These are phyloP conservation scores for Pongo pygmaeus DNA, from an alignment of 2,113 vertebrate species.

Conservation along the genomic window DNA sequence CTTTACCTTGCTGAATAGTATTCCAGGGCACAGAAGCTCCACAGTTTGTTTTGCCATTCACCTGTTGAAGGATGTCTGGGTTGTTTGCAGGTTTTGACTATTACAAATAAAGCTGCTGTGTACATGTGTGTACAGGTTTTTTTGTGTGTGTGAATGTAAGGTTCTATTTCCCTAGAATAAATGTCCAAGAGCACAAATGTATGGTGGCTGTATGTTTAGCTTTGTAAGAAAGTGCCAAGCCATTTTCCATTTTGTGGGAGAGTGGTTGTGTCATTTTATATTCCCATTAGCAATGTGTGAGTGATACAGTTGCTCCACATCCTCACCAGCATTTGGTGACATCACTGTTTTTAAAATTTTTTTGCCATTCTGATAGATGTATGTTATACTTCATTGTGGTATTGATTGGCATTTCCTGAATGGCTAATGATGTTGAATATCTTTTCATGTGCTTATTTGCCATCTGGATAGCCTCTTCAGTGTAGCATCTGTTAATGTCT, in stretches of 20 bases:
- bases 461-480: accelerated
- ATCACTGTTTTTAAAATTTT: not conserved
- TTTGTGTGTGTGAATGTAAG: not conserved
- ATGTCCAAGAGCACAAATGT: not conserved
- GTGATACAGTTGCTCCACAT: not conserved
- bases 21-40: not conserved
- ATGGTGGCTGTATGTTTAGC: accelerated
- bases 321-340: not conserved
- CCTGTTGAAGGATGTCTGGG: not conserved
- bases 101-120: not conserved
- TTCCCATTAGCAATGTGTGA: not conserved
- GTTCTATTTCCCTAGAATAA: not conserved
- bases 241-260: too few species aligned
- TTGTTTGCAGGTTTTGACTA: not conserved
- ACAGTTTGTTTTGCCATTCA: not conserved
- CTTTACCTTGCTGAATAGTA: not conserved
- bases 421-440: accelerated
- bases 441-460: not conserved
- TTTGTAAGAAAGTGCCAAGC: not conserved
- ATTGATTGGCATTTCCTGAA: not conserved
- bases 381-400: not conserved
- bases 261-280: too few species aligned
- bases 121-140: not conserved
- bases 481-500: not conserved
- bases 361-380: not conserved